Evolutionary conservation across 2,113 vertebrate genomes (phyloP), one percentile per base, ranked within the genome.

Genomic region (Recurvirostra avosetta): DNA sequence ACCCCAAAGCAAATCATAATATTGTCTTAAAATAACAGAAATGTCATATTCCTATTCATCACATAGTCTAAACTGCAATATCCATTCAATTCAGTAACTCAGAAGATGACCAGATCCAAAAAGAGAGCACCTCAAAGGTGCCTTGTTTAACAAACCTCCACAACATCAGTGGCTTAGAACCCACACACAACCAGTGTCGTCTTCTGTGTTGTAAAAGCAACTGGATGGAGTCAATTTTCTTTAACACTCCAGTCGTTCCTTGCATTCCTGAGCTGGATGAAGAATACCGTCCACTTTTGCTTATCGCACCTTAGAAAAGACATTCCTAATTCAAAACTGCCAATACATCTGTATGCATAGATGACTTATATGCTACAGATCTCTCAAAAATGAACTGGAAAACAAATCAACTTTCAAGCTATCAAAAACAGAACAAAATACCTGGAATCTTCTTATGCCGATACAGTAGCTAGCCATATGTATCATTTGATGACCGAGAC

Each of bases 291-390:
- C 45, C 36, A 53, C 21, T 61, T 62, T 13, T 82, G 26, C 32
- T 67, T n/a, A 61, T 22, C 1, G 0, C 0, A 0, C 29, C 40
- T 83, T 38, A 82, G 9, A 30, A 47, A 81, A 82, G 26, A 7
- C 15, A 50, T 50, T 67, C 23, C 34, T 52, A 50, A 63, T 38
- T 50, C 9, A 4, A 73, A 83, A 83, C 21, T 41, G 19, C 30
- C 49, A 41, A 32, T 47, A 22, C 12, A 88, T 16, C 29, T 21
- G 5, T 21, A 52, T 11, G 22, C 38, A 47, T 1, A 36, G 36
- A 47, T 29, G 56, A 68, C 36, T 40, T n/a, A 36, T 19, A 72
- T 68, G 17, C 29, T 79, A 52, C 8, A 45, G 21, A 63, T 11
- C 21, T 61, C 41, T 70, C 41, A 74, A 36, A 74, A 84, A 58